Base-by-base conservation (phyloP, 1,140 invertebrate species). In the Sminthurinus signatus region DNA sequence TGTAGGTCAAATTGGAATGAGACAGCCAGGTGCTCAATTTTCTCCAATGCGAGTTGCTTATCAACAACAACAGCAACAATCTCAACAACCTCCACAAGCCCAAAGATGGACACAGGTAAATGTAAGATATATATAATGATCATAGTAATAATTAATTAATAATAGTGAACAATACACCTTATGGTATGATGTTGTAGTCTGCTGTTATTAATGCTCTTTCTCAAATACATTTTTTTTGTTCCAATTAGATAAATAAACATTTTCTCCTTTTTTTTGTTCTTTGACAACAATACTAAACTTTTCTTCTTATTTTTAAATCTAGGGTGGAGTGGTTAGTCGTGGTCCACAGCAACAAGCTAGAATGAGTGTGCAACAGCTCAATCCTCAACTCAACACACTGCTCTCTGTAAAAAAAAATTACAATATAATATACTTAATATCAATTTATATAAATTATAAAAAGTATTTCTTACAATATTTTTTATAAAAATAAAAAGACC, bases 351-450 rank as follows among this genome's bases (percentile, higher is more conserved):
- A 62, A 36, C 60, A 62, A 52, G 23, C 56, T 14, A 48, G 59
- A 25, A 48, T 64, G 54, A 59, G 55, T 64, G 56, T 69, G 39
- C 67, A 71, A 50, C 65, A 68, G 44, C 73, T 67, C 52, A 88
- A 88, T 78, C 86, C 88, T 4, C 86, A 90, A 85, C 79, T 90
- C 62, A 89, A 85, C 78, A 84, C 86, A 64, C 86, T 88, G 75
- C 77, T 88, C 62, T 84, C 85, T 72, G 85, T 60, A 57, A 44
- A 61, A 58, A 25, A 1, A 28, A 23, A 56, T 25, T 32, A 23
- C 0, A 23, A 21, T 51, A 19, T 51, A 8, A 52, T 5, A 28
- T 1, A 28, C 21, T 52, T 48, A 10, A 19, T 12, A 4, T 10
- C 5, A 48, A 48, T 19, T 48, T 23, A 48, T 19, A 10, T 12